These are phyloP conservation scores for Andricus curvator DNA, from an alignment of 2,888 invertebrate species.

Conservation along the genomic window DNA sequence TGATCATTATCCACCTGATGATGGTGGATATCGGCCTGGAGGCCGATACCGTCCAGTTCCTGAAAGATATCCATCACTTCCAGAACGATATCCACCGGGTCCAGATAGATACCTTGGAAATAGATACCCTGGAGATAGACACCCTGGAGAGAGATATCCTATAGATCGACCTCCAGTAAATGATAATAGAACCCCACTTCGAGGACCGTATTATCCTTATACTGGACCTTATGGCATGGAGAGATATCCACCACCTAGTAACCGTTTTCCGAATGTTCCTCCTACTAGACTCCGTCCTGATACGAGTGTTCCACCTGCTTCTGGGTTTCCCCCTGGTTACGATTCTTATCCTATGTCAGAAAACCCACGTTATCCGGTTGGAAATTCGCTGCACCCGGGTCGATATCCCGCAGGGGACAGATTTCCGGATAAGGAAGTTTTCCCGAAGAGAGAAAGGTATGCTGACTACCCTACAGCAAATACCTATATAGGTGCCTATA, in stretches of 20 bases:
- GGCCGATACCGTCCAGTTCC: conserved; percentile 65
- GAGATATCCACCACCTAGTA: conserved; percentile 68
- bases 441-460: conserved; percentile 67
- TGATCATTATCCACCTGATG: conserved; percentile 65
- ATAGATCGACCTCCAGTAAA: conserved; percentile 80
- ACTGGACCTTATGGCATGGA: conserved; percentile 58
- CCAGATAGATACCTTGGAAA: conserved; percentile 72
- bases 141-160: conserved; percentile 77
- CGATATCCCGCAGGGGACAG: conserved; percentile 79
- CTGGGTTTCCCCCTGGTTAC: conserved; percentile 72
- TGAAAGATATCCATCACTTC: conserved; percentile 10
- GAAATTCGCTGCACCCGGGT: conserved; percentile 76
- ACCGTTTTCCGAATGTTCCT: conserved; percentile 78
- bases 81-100: conserved; percentile 71
- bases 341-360: conserved; percentile 78
- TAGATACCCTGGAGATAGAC: conserved; percentile 74
- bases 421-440: conserved; percentile 72
- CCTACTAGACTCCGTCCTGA: conserved; percentile 77
- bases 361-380: conserved; percentile 70
- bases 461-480: too few relatives aligned
- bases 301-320: conserved; percentile 50
- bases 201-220: conserved; percentile 74
- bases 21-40: conserved; percentile 66
- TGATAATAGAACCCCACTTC: conserved; percentile 70
- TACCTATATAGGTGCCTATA: too few relatives aligned